These are phyloP conservation scores for Glaucomys volans DNA, from an alignment of 2,113 vertebrate species.

Conservation along the genomic window DNA sequence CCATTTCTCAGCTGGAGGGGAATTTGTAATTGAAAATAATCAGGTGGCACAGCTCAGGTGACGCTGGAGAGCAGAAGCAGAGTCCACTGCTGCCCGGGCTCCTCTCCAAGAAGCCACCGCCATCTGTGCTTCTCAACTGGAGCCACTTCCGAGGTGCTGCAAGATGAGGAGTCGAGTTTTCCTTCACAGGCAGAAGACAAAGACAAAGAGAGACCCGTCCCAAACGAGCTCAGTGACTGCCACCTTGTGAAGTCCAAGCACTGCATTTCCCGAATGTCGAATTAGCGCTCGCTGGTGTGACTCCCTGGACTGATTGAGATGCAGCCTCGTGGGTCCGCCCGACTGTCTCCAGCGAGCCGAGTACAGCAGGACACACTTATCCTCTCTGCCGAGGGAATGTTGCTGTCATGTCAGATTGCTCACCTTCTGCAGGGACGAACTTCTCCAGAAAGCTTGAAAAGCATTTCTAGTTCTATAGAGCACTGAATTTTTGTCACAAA, in stretches of 20 bases:
- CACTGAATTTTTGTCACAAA: constrained; percentile 45
- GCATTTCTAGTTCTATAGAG: constrained; percentile 46
- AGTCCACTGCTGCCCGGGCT: rapidly evolving
- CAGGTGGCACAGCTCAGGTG: rapidly evolving
- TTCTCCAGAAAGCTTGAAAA: constrained; percentile 33
- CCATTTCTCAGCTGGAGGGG: not conserved
- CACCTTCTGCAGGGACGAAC: not conserved
- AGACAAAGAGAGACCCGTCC: too few relatives aligned
- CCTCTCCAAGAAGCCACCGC: rapidly evolving
- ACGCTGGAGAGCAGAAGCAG: rapidly evolving
- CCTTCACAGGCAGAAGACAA: not conserved
- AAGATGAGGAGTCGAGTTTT: rapidly evolving
- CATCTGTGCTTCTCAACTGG: too few relatives aligned
- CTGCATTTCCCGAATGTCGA: not conserved
- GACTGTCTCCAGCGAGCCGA: not conserved
- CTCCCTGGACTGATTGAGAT: not conserved
- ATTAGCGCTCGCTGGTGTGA: not conserved
- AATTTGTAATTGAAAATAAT: not conserved
- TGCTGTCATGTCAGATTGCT: constrained; percentile 37
- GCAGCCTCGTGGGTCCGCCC: not conserved
- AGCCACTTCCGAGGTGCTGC: too few relatives aligned
- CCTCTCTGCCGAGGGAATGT: constrained; percentile 33
- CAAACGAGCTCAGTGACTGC: not conserved
- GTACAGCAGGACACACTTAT: not conserved
- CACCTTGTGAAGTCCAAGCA: not conserved